Evolutionary conservation across 2,797 vertebrate species (phyloP).

Genomic region (Enteromius treurensis): DNA sequence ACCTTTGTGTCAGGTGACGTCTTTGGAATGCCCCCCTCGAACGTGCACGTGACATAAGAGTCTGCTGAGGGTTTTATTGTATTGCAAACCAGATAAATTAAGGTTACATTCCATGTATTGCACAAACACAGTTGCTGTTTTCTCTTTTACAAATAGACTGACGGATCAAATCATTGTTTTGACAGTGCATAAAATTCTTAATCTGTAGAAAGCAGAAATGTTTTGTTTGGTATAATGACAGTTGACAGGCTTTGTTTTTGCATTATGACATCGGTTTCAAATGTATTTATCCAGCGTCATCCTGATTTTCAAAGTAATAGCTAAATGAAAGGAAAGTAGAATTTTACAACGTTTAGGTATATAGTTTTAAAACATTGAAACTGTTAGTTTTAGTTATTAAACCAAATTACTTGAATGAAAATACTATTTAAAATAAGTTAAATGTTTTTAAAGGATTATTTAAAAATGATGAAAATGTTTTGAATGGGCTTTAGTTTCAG

Average conservation of each 20-base stretch:
- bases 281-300: neutral
- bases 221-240: neutral
- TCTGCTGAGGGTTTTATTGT: constrained; percentile 1
- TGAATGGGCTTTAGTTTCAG: neutral
- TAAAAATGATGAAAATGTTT: neutral
- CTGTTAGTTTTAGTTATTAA: neutral
- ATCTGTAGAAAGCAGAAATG: neutral
- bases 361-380: too few relatives aligned
- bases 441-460: neutral
- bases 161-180: neutral
- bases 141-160: neutral
- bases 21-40: constrained; percentile 3
- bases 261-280: neutral
- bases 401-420: neutral
- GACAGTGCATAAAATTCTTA: neutral
- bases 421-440: neutral
- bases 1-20: neutral
- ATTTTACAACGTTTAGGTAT: too few relatives aligned
- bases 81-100: neutral
- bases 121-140: constrained; percentile 3
- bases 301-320: neutral
- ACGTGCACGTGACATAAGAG: neutral
- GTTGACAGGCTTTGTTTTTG: too few relatives aligned
- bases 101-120: neutral
- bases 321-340: too few relatives aligned